These are phyloP conservation scores for Cantharis nigra DNA, from an alignment of 2,888 invertebrate species.

Conservation along the genomic window DNA sequence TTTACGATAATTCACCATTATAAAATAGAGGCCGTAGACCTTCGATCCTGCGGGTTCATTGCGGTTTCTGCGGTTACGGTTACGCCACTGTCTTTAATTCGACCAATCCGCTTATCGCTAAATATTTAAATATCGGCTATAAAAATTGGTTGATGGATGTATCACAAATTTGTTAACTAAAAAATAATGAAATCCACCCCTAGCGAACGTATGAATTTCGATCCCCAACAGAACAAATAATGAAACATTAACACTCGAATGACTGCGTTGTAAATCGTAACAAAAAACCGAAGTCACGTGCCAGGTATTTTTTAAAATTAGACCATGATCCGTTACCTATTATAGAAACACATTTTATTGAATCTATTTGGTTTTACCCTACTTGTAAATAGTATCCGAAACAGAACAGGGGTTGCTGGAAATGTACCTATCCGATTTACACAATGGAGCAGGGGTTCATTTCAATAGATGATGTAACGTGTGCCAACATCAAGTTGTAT, in stretches of 20 bases:
- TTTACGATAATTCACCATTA: neutral
- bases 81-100: neutral
- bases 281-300: neutral
- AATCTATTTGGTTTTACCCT: constrained; percentile 22
- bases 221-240: neutral
- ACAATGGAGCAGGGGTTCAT: constrained; percentile 8
- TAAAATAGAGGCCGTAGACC: neutral
- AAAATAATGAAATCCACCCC: neutral
- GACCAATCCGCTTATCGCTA: neutral
- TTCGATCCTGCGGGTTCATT: neutral
- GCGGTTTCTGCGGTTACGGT: neutral
- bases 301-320: constrained; percentile 3
- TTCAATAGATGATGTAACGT: constrained; percentile 14
- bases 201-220: neutral
- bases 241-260: neutral
- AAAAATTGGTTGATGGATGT: neutral
- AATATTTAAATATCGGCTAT: neutral
- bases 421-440: constrained; percentile 3
- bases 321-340: constrained; percentile 15
- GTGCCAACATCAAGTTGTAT: constrained; percentile 19
- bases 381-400: constrained; percentile 17
- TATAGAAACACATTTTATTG: constrained; percentile 16
- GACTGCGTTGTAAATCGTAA: neutral
- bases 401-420: constrained; percentile 6
- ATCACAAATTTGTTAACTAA: neutral